phyloP scores from a whole-genome alignment of 2,113 vertebrate genomes.

The Datnioides undecimradiatus region DNA sequence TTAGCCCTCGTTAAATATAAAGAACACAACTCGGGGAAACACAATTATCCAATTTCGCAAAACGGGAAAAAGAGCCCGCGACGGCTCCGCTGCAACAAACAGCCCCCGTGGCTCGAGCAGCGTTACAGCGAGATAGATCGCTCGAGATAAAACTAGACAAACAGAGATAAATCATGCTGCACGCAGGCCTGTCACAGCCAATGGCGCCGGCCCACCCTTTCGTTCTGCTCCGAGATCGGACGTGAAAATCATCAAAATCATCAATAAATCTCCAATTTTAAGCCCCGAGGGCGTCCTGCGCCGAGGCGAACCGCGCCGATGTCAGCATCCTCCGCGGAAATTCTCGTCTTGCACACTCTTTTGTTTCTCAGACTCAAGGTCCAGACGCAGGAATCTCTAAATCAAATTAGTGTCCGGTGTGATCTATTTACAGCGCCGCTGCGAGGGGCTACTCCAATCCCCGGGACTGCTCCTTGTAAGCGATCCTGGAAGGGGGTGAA shows the following conservation, averaged over 20 bases:
- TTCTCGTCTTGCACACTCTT: conserved; percentile 27
- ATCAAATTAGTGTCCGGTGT: conserved; percentile 66
- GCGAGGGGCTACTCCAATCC: neutral
- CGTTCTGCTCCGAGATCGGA: conserved; percentile 60
- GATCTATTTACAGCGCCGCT: conserved; percentile 46
- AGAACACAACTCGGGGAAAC: conserved; percentile 30
- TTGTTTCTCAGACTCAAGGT: conserved; percentile 49
- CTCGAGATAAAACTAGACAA: conserved; percentile 56
- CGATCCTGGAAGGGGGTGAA: conserved; percentile 18
- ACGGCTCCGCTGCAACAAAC: neutral
- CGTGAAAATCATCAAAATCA: conserved; percentile 66
- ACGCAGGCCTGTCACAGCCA: conserved; percentile 57
- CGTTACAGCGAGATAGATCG: conserved; percentile 43
- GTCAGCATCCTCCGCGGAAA: conserved; percentile 8
- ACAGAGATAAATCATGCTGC: conserved; percentile 67
- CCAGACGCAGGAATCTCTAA: conserved; percentile 58
- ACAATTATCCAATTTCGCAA: neutral
- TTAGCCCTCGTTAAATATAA: conserved; percentile 80
- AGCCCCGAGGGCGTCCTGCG: conserved; percentile 53
- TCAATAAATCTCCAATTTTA: conserved; percentile 70
- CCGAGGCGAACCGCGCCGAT: conserved; percentile 14
- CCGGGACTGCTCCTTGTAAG: conserved; percentile 12
- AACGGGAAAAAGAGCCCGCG: neutral
- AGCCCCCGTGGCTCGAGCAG: neutral
- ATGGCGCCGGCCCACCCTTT: conserved; percentile 75